These are phyloP conservation scores for Schrankia costaestrigalis DNA, from an alignment of 2,888 invertebrate species.

Conservation along the genomic window DNA sequence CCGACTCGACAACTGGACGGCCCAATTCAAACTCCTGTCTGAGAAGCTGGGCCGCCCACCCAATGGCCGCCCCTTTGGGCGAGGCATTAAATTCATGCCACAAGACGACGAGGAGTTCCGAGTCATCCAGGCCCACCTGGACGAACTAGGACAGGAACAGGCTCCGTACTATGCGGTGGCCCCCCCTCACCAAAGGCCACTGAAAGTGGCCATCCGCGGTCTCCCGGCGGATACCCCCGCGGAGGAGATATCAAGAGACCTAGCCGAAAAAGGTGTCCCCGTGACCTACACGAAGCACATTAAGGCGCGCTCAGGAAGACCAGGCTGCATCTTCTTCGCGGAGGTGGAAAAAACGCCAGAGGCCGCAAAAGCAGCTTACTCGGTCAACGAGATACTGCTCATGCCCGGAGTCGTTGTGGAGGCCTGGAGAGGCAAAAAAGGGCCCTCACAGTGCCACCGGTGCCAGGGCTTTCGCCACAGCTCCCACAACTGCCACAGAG, in stretches of 20 bases:
- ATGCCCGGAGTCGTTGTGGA: not conserved
- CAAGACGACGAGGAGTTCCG: too few relatives aligned
- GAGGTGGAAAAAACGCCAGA: not conserved
- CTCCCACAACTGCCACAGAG: not conserved
- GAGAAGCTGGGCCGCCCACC: too few relatives aligned
- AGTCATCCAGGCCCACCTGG: too few relatives aligned
- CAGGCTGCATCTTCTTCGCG: not conserved
- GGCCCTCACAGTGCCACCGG: not conserved
- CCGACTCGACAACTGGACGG: too few relatives aligned
- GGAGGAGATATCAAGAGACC: not conserved
- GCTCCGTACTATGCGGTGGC: too few relatives aligned
- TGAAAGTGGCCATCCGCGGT: not conserved
- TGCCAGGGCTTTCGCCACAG: conserved; percentile 1
- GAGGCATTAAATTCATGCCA: too few relatives aligned
- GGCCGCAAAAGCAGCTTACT: not conserved
- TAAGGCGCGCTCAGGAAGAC: not conserved
- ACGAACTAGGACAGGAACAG: too few relatives aligned
- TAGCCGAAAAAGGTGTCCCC: not conserved
- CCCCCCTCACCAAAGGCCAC: too few relatives aligned
- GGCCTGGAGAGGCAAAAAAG: not conserved
- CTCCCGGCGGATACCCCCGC: not conserved
- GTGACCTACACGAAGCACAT: not conserved
- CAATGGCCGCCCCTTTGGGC: too few relatives aligned
- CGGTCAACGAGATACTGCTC: not conserved
- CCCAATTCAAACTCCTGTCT: too few relatives aligned